Evolutionary conservation across 2,888 invertebrate species (phyloP).

Genomic region (Sarcophaga rosellei): DNA sequence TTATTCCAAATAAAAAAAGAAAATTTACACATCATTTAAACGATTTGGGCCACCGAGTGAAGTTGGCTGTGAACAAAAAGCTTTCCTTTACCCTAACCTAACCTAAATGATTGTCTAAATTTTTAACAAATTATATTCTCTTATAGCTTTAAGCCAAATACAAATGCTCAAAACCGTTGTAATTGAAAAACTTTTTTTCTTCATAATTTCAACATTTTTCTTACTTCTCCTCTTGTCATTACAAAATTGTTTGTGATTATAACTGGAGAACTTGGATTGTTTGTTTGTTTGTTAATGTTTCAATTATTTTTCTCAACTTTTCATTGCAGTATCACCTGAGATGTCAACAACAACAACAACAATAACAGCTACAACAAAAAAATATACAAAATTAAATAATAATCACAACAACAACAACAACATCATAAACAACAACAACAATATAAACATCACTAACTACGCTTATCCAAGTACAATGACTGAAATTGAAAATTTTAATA

Average conservation of each 20-base stretch:
- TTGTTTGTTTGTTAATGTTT: neutral
- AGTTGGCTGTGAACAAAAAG: no score
- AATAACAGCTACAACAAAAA: conserved; percentile 70
- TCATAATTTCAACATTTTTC: no score
- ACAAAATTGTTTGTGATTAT: neutral
- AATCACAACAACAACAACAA: conserved; percentile 67
- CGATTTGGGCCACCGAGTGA: no score
- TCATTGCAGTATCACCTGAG: conserved; percentile 72
- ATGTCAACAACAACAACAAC: conserved; percentile 72
- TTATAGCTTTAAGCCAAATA: no score
- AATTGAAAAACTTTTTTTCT: no score
- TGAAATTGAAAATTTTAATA: conserved; percentile 53
- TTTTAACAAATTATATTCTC: no score
- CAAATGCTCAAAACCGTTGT: no score
- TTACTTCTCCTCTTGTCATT: no score
- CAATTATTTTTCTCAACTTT: conserved; percentile 14
- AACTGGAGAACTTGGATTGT: neutral
- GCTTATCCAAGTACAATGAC: conserved; percentile 56
- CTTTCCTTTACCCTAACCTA: no score
- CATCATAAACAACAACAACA: conserved; percentile 68
- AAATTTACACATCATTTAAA: no score
- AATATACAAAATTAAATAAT: conserved; percentile 59
- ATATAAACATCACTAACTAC: conserved; percentile 54
- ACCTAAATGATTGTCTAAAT: no score
- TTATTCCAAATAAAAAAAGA: no score